Conservation (phyloP, 2,113 vertebrate genomes). For the Scartelaos histophorus region DNA sequence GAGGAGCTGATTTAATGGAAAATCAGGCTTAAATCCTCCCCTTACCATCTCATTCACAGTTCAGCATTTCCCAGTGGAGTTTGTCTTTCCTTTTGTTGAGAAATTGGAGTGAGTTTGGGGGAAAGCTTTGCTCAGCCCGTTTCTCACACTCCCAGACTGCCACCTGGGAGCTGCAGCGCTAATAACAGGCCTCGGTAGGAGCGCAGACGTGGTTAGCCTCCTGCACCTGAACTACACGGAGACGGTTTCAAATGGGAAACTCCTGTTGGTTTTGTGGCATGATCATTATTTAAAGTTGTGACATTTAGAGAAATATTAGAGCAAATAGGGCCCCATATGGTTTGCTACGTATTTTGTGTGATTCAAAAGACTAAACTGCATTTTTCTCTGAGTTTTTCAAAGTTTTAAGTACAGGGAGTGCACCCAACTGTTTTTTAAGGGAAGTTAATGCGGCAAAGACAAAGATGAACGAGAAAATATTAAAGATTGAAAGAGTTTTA, state of each 20-base stretch:
- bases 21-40: slow-evolving; percentile 14
- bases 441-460: too few species aligned
- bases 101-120: slow-evolving; percentile 13
- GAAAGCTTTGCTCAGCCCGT: slow-evolving; percentile 21
- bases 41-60: not conserved
- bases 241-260: slow-evolving; percentile 2
- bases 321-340: not conserved
- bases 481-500: too few species aligned
- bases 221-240: slow-evolving; percentile 10
- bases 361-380: too few species aligned
- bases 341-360: too few species aligned
- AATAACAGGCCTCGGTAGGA: slow-evolving; percentile 23
- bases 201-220: slow-evolving; percentile 1
- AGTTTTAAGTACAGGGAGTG: too few species aligned
- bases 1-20: slow-evolving; percentile 4
- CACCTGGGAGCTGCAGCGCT: slow-evolving; percentile 35
- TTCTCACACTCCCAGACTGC: slow-evolving; percentile 13
- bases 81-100: not conserved
- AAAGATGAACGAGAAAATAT: too few species aligned
- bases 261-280: not conserved
- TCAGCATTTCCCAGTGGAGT: not conserved
- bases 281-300: not conserved
- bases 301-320: not conserved
- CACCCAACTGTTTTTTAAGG: too few species aligned
- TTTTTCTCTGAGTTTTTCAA: too few species aligned